These are phyloP conservation scores for Neomorphus geoffroyi DNA, from an alignment of 2,797 vertebrate species.

Conservation along the genomic window DNA sequence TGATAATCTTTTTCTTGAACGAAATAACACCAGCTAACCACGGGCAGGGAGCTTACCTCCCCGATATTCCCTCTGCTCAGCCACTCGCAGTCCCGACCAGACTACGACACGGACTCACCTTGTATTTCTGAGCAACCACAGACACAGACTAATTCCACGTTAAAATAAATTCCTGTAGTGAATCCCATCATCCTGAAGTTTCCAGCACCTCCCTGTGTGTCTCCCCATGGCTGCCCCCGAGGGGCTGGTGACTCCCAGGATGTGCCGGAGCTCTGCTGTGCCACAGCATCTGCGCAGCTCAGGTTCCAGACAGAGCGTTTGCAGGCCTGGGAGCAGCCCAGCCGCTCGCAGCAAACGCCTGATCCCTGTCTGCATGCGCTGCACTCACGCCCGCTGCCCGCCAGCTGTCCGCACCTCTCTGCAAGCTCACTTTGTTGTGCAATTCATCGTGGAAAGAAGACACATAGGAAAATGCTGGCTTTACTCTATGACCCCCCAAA, in stretches of 20 bases:
- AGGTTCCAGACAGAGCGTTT: neutral
- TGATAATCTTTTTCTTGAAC: neutral
- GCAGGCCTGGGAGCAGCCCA: neutral
- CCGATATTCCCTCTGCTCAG: neutral
- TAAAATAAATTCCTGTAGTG: neutral
- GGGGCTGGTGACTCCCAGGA: neutral
- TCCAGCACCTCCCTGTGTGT: neutral
- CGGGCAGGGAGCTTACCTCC: rapidly evolving
- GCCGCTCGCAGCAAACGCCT: rapidly evolving
- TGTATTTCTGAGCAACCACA: neutral
- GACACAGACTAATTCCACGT: neutral
- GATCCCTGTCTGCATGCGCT: rapidly evolving
- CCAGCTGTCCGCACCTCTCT: neutral
- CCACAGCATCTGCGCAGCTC: too few species aligned
- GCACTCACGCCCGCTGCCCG: rapidly evolving
- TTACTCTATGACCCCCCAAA: too few species aligned
- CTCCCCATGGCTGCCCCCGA: neutral
- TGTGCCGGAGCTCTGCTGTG: neutral
- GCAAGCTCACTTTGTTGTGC: rapidly evolving
- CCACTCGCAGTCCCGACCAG: neutral
- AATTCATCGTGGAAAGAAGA: too few species aligned
- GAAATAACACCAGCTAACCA: neutral
- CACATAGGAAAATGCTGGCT: rapidly evolving
- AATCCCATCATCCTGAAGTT: rapidly evolving
- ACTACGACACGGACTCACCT: neutral